A percentile compares a stretch with the other conserved stretches of the same genome.
These are phyloP conservation scores for Lycia hirtaria DNA, from an alignment of 2,888 invertebrate genomes.

Conservation along the genomic window DNA sequence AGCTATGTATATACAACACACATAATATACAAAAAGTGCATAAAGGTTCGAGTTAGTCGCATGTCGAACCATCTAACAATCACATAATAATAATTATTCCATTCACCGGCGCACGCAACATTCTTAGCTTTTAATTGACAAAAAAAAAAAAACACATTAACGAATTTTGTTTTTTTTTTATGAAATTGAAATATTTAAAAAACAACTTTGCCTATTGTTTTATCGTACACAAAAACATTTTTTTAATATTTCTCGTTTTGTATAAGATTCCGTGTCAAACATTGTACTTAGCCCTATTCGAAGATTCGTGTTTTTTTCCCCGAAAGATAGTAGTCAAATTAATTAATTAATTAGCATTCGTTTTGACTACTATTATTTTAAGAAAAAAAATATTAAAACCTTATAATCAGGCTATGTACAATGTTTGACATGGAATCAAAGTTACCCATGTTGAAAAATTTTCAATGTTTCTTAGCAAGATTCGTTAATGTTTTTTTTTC, in stretches of 20 bases:
- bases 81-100: slow-evolving; percentile 46
- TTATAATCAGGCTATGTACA: too few species aligned
- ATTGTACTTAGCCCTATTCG: too few species aligned
- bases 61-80: slow-evolving; percentile 55
- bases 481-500: slow-evolving; percentile 49
- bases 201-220: too few species aligned
- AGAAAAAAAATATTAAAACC: too few species aligned
- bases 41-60: slow-evolving; percentile 59
- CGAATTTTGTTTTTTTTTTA: slow-evolving; percentile 51
- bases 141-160: slow-evolving; percentile 44
- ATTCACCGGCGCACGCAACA: slow-evolving; percentile 80
- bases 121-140: slow-evolving; percentile 67
- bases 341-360: too few species aligned
- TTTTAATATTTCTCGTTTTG: too few species aligned
- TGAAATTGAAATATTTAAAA: not conserved
- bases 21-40: slow-evolving; percentile 49
- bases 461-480: slow-evolving; percentile 37
- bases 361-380: too few species aligned
- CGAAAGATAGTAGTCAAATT: not conserved
- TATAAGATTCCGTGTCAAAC: too few species aligned
- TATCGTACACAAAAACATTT: too few species aligned
- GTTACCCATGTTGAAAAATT: not conserved
- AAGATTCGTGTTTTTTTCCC: too few species aligned
- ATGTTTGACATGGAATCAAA: too few species aligned
- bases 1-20: slow-evolving; percentile 50